Evolutionary conservation across 2,113 vertebrate species (phyloP).

Genomic region (Monarcha castaneiventris): DNA sequence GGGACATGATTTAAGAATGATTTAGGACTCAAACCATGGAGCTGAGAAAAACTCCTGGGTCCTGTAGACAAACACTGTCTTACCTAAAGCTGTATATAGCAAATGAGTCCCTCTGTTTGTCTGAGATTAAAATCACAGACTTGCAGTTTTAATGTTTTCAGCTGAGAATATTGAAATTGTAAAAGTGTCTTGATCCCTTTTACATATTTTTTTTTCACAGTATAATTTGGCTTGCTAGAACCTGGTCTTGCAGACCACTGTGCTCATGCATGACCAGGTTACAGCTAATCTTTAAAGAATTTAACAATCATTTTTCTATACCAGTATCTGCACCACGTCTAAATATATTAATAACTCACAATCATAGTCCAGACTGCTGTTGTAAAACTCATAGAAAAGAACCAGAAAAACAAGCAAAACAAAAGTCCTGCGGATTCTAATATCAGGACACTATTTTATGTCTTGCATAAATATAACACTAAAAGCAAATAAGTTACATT

Average conservation of each 20-base stretch:
- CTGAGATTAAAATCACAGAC: not conserved
- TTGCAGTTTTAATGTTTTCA: not conserved
- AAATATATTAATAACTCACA: not conserved
- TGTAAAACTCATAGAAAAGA: not conserved
- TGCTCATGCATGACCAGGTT: not conserved
- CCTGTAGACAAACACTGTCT: not conserved
- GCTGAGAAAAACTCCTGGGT: not conserved
- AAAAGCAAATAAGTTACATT: not conserved
- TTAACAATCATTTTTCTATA: not conserved
- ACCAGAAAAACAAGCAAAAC: not conserved
- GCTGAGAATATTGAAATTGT: not conserved
- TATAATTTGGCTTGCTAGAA: not conserved
- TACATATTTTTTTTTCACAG: not conserved
- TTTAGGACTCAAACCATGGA: not conserved
- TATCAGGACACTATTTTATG: not conserved
- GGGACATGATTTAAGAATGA: not conserved
- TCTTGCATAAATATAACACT: not conserved
- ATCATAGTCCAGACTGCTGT: not conserved
- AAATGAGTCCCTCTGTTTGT: not conserved
- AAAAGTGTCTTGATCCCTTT: not conserved
- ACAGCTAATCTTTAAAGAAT: not conserved
- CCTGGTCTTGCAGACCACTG: not conserved
- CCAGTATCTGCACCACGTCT: not conserved
- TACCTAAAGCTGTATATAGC: not conserved
- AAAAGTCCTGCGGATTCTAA: not conserved